Evolutionary conservation across 2,888 invertebrate genomes (phyloP), one percentile per base, ranked within the genome.

Genomic region (Ormyrus labotus): DNA sequence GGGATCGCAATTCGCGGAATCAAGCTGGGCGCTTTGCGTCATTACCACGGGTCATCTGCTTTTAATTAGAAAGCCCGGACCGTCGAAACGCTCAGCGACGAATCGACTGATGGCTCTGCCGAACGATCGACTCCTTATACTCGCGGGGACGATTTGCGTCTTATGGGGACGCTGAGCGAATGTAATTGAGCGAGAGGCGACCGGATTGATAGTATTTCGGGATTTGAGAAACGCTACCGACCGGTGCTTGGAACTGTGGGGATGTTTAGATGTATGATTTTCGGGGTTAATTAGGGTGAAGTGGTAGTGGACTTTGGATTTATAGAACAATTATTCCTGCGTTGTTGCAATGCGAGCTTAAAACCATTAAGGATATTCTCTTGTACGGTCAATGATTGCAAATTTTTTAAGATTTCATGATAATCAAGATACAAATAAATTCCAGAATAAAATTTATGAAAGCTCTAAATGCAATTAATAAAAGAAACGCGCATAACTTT

Each of bases 21-120:
- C 71, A 71, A 71, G 53, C 71, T 48, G 70, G 68, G 78, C 61
- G 72, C 58, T 73, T 34, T 34, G 34, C 72, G 74, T 73, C 79
- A 82, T 87, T 87, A 85, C 83, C 84, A 87, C 86, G 87, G 86
- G 85, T 86, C 87, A 88, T 88, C 85, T 85, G 85, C 84, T 84
- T 88, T 88, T 88, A 87, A 88, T 88, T 87, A 86, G 87, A 84
- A 85, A 82, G 34, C 34, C 76, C 81, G 55, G 61, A 13, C 34
- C 34, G 34, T 2, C 34, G 34, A 34, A 34, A 34, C 34, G 34
- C 34, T 34, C 34, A 34, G 34, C 34, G 3, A 34, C 34, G 48
- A n/a, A 68, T 55, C 8, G 19, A 81, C 50, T n/a, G n/a, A 6
- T 34, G 57, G 10, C 48, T 48, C n/a, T 34, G 50, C n/a, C 6